These are phyloP conservation scores for Oligia strigilis DNA, from an alignment of 2,888 invertebrate genomes.

Conservation along the genomic window DNA sequence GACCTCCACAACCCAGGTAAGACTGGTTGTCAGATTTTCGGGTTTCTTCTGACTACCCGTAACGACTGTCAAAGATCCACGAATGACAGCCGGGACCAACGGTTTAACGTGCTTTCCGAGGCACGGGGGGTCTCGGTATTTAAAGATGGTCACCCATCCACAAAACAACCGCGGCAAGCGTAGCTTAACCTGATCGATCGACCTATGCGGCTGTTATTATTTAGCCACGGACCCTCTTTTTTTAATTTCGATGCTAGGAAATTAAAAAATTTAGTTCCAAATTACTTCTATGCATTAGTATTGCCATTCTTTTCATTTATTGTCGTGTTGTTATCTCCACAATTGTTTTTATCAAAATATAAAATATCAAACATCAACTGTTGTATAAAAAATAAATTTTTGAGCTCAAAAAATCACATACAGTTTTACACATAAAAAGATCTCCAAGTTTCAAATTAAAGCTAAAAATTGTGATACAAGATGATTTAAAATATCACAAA, in stretches of 20 bases:
- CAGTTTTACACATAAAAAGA: constrained; percentile 7
- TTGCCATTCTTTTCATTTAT: background rate
- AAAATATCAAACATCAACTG: constrained; percentile 27
- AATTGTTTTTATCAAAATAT: background rate
- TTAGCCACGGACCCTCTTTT: background rate
- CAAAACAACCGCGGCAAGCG: too few relatives aligned
- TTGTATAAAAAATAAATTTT: constrained; percentile 39
- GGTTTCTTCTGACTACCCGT: too few relatives aligned
- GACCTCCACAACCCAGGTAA: too few relatives aligned
- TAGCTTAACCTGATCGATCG: too few relatives aligned
- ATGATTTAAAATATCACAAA: constrained; percentile 16
- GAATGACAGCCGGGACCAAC: too few relatives aligned
- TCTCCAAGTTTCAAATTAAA: constrained; percentile 22
- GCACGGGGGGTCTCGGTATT: too few relatives aligned
- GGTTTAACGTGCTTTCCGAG: too few relatives aligned
- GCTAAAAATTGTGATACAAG: constrained; percentile 30
- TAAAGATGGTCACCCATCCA: too few relatives aligned
- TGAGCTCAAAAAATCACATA: constrained; percentile 58
- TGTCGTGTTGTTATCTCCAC: background rate
- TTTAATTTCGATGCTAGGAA: background rate
- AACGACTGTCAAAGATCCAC: too few relatives aligned
- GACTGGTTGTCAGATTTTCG: too few relatives aligned
- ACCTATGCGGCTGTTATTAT: too few relatives aligned
- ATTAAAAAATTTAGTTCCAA: background rate
- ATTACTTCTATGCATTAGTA: background rate